phyloP scores from a whole-genome alignment of 2,888 invertebrate species.

The Trachelus tabidus region DNA sequence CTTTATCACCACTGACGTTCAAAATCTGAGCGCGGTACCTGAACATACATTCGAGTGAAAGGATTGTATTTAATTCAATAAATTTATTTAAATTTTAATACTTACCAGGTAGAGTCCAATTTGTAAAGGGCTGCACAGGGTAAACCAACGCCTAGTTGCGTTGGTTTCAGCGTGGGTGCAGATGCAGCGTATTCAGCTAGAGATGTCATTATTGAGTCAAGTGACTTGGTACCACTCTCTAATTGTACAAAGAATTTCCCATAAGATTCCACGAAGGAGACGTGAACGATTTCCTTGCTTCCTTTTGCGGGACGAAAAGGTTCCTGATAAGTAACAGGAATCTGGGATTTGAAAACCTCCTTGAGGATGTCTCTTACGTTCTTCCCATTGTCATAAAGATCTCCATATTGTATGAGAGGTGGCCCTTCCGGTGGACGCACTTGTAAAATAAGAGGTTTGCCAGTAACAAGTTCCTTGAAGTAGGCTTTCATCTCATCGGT shows the following conservation, averaged over 20 bases:
- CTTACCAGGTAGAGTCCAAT: constrained; percentile 81
- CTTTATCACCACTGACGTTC: constrained; percentile 70
- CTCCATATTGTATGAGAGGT: constrained; percentile 80
- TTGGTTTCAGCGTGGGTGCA: constrained; percentile 60
- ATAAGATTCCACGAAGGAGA: constrained; percentile 77
- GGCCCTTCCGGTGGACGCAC: constrained; percentile 78
- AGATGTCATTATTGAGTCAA: constrained; percentile 76
- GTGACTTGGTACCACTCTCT: constrained; percentile 70
- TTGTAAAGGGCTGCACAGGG: constrained; percentile 86
- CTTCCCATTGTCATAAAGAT: constrained; percentile 72
- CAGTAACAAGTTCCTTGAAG: constrained; percentile 77
- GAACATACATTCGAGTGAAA: constrained; percentile 11
- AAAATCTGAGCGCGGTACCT: constrained; percentile 85
- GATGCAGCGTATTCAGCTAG: constrained; percentile 73
- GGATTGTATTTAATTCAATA: constrained; percentile 6
- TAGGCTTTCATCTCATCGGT: constrained; percentile 74
- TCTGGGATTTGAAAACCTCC: constrained; percentile 24
- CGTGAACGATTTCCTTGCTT: constrained; percentile 57
- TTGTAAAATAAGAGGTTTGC: constrained; percentile 73
- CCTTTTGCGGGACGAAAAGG: constrained; percentile 35
- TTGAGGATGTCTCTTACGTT: constrained; percentile 72
- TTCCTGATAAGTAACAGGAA: constrained; percentile 33
- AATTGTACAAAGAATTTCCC: constrained; percentile 81
- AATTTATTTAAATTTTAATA: not conserved
- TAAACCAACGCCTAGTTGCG: constrained; percentile 70